Percentiles rank a stretch among this genome's conserved stretches.
These are phyloP conservation scores for Amblyjoppa proteus DNA, from an alignment of 2,888 invertebrate genomes.

Conservation along the genomic window DNA sequence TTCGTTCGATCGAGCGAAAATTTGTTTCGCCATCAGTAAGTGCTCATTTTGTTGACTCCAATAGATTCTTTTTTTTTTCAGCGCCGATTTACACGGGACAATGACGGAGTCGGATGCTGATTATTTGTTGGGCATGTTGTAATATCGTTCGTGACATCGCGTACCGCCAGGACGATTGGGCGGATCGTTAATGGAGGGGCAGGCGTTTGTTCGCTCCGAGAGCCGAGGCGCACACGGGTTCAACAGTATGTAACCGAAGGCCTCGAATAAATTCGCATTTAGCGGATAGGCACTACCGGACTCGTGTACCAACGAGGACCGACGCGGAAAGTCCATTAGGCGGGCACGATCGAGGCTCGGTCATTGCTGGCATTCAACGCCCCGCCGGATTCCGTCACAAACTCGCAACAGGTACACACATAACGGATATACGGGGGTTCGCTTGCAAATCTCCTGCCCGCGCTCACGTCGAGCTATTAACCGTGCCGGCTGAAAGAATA, in stretches of 20 bases:
- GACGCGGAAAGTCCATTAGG: conserved; percentile 67
- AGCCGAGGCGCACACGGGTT: neutral
- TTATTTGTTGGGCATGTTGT: neutral
- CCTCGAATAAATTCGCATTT: conserved; percentile 65
- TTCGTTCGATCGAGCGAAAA: too few relatives aligned
- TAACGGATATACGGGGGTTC: conserved; percentile 42
- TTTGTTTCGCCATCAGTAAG: too few relatives aligned
- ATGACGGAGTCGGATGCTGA: neutral
- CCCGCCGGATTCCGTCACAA: conserved; percentile 23
- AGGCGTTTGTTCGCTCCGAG: conserved; percentile 14
- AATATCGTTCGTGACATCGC: neutral
- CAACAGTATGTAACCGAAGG: conserved; percentile 29
- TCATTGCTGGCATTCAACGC: conserved; percentile 54
- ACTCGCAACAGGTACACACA: conserved; percentile 53
- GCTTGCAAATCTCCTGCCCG: conserved; percentile 17
- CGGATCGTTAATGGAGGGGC: conserved; percentile 4
- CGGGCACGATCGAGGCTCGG: conserved; percentile 54
- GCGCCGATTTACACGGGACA: neutral
- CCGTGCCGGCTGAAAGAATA: conserved; percentile 6
- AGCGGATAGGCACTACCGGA: conserved; percentile 35
- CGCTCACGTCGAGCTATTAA: neutral
- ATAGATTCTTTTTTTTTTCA: too few relatives aligned
- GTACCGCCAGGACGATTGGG: neutral
- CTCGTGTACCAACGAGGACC: conserved; percentile 43
- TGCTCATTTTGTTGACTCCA: too few relatives aligned